Base-by-base conservation (phyloP, 2,113 vertebrate genomes). In the Python bivittatus region DNA sequence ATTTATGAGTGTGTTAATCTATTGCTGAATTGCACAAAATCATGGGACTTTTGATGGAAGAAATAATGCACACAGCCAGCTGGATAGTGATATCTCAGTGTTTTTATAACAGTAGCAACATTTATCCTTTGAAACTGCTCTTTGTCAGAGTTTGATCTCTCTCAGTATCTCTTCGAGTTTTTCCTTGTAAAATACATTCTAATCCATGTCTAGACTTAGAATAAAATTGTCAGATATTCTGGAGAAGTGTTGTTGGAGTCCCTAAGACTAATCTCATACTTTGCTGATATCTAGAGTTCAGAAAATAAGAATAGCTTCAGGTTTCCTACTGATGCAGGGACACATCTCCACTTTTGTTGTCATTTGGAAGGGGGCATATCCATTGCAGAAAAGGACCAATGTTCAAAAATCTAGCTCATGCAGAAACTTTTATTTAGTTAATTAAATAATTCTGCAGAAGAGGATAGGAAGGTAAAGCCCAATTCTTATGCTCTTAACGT, bases 1-100 rank as follows among this genome's bases (percentile, higher is more conserved):
- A 60, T 11, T n/a, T 92, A 91, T 93, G 87, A 53, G 4, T 91
- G 64, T 88, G 90, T 94, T 91, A 90, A 20, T 84, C 27, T 25
- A 61, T 84, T 88, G 68, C 68, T 88, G 64, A 88, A 53, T 38
- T 92, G 87, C 58, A 72, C 13, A 88, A 86, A 86, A 15, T 86
- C 44, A 84, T 44, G 48, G 22, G 25, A 13, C 22, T 15, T 92
- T 60, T 33, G 13, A 29, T 58, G 54, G 86, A 60, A 72, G 33
- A 48, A 38, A 52, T 92, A 64, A n/a, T 52, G 57, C 3, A 48
- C 3, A 15, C 4, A 44, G 25, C 13, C 42, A 60, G 60, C 64
- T 38, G 12, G 17, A n/a, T 27, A 90, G 23, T 1, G 84, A 86
- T 56, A 64, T 23, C 17, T 90, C 61, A 86, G n/a, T 57, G 57